Conservation (phyloP, 2,888 invertebrate species). For the Acholoe squamosa region DNA sequence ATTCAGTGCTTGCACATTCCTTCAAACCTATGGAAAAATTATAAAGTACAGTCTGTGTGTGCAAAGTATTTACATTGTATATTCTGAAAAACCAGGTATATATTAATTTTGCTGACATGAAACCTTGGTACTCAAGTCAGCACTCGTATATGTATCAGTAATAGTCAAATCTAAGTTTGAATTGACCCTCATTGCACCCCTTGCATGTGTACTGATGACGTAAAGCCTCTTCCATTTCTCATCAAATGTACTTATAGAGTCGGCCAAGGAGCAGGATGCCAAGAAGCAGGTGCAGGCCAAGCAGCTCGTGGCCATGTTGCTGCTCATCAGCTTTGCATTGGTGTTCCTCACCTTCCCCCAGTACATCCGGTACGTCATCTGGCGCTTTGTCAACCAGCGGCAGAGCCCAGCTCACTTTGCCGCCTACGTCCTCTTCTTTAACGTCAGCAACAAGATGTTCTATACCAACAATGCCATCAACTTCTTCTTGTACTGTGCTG, state of each 20-base stretch:
- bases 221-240: too few relatives aligned
- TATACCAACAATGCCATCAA: constrained; percentile 51
- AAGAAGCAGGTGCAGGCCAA: not conserved
- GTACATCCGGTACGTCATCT: constrained; percentile 48
- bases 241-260: not conserved
- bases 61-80: too few relatives aligned
- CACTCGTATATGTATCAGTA: too few relatives aligned
- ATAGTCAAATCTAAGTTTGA: too few relatives aligned
- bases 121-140: too few relatives aligned
- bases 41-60: too few relatives aligned
- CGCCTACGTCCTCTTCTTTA: constrained; percentile 49
- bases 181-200: too few relatives aligned
- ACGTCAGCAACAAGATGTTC: constrained; percentile 52
- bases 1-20: too few relatives aligned
- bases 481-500: constrained; percentile 45
- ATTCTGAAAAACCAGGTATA: too few relatives aligned
- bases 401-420: constrained; percentile 24
- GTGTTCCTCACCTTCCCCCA: constrained; percentile 50
- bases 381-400: constrained; percentile 2
- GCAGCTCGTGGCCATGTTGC: constrained; percentile 37
- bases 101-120: too few relatives aligned
- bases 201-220: too few relatives aligned
- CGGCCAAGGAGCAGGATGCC: not conserved
- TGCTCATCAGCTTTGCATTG: constrained; percentile 45
- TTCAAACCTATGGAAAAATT: too few relatives aligned